Base-by-base conservation (phyloP, 1,140 invertebrate genomes). In the Platorchestia sp. region DNA sequence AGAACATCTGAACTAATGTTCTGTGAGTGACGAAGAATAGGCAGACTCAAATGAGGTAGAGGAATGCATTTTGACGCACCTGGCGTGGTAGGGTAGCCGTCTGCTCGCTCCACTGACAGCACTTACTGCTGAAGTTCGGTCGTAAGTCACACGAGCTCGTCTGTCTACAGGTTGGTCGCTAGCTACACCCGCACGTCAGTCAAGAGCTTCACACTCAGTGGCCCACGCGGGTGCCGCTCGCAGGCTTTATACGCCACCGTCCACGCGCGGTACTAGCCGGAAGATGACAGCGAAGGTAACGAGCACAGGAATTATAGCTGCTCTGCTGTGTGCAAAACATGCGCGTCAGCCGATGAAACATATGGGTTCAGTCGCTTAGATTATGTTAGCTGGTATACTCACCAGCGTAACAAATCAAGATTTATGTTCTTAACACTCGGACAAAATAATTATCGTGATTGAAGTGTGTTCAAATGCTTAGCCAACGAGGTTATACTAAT, bases 61-160 rank as follows among this genome's bases (percentile, higher is more conserved):
- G 47, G 47, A 51, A 51, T 19, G 19, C 6, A 19, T 6, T 51
- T 10, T 36, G 87, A 89, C 87, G 87, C 87, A 89, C 87, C 87
- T 89, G 87, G 87, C 87, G 87, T 89, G 87, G 87, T 89, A 19
- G 87, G 87, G 87, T 89, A 89, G 87, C 87, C 42, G 87, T 89
- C 87, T 43, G 87, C 87, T 41, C 42, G 87, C 10, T 22, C 43
- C 87, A 89, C 87, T 89, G 36, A 41, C 7, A 86, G 41, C 41
- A 89, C 87, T 43, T 41, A 89, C 10, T 89, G 43, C 14, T 10
- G 87, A 89, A 89, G 43, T 89, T 5, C 41, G 87, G 22, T 89
- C n/a, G n/a, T 42, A 42, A 3, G 87, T 27, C 14, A 89, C 87
- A 89, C 87, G 87, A 42, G 41, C 86, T n/a, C 87, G 87, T 41